Evolutionary conservation across 2,113 vertebrate genomes (phyloP).

Genomic region (Eptesicus fuscus): DNA sequence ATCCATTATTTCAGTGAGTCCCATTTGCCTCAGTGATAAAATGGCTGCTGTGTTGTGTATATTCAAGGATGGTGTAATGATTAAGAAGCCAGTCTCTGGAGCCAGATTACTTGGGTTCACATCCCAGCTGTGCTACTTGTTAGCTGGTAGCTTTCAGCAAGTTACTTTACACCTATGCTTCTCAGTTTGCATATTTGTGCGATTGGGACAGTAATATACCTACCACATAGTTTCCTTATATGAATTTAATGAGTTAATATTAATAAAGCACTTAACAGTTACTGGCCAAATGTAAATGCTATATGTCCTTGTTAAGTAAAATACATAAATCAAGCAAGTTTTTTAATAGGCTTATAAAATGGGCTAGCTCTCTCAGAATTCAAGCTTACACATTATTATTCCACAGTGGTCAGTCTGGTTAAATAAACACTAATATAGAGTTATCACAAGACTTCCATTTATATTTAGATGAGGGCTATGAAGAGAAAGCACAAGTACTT

Average conservation of each 20-base stretch:
- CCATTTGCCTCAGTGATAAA: neutral
- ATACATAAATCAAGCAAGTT: neutral
- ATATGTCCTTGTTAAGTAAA: neutral
- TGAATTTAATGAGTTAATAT: neutral
- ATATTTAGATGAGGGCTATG: neutral
- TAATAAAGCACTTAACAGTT: neutral
- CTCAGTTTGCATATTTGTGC: neutral
- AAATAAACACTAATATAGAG: neutral
- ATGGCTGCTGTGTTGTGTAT: neutral
- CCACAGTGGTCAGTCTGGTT: neutral
- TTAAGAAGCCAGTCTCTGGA: neutral
- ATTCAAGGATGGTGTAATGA: neutral
- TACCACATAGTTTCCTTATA: neutral
- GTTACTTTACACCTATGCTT: neutral
- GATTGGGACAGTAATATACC: neutral
- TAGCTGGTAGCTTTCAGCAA: neutral
- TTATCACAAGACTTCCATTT: neutral
- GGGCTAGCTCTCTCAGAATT: neutral
- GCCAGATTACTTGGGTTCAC: neutral
- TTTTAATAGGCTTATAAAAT: neutral
- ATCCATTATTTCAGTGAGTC: neutral
- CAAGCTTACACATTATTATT: slow-evolving; percentile 1
- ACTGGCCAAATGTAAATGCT: neutral
- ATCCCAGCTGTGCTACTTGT: neutral
- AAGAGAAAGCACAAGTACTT: neutral